These are phyloP conservation scores for Sialis fuliginosa DNA, from an alignment of 2,888 invertebrate species.

Conservation along the genomic window DNA sequence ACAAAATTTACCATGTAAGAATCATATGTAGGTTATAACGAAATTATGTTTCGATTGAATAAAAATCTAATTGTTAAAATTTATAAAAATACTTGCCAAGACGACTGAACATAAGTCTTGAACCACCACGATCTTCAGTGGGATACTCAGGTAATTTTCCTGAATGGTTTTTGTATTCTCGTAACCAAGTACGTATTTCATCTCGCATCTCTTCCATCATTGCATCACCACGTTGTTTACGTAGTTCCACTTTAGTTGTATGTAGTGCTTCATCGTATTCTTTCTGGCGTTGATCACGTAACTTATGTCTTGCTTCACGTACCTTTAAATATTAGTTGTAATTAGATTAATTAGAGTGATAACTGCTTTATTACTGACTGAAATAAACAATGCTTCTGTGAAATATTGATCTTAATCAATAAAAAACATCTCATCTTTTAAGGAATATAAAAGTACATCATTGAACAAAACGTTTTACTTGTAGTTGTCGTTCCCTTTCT, in stretches of 20 bases:
- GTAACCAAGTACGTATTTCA: constrained; percentile 76
- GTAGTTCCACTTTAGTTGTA: constrained; percentile 41
- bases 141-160: constrained; percentile 85
- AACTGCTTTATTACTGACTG: neutral
- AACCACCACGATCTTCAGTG: constrained; percentile 79
- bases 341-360: neutral
- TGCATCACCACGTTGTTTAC: constrained; percentile 49
- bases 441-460: constrained; percentile 2
- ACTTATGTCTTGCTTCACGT: constrained; percentile 35
- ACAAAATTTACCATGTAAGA: neutral
- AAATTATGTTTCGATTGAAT: neutral
- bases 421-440: neutral
- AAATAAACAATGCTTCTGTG: neutral
- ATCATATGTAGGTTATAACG: too few species aligned
- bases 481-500: constrained; percentile 23
- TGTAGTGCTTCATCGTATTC: constrained; percentile 53
- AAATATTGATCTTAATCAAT: neutral
- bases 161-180: constrained; percentile 62
- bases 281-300: constrained; percentile 47
- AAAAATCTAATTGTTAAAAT: neutral
- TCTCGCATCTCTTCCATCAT: constrained; percentile 76
- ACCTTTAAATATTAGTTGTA: constrained; percentile 18
- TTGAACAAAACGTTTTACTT: constrained; percentile 15
- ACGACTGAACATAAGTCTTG: constrained; percentile 63
- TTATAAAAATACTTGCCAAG: constrained; percentile 32